Evolutionary conservation across 2,113 vertebrate species (phyloP).

Genomic region (Datnioides undecimradiatus): DNA sequence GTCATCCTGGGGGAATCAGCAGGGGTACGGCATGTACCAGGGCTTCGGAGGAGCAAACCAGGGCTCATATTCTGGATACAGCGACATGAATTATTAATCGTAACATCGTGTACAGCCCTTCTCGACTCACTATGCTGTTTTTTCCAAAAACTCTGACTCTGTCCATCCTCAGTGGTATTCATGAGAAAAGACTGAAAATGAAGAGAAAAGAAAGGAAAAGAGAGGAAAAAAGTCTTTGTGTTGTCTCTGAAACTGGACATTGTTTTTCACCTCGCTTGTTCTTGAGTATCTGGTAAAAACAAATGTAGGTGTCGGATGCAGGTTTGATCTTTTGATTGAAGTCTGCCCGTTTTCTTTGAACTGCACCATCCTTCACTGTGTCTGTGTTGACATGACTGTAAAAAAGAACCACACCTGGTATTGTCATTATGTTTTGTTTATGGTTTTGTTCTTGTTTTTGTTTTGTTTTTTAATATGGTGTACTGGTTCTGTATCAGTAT

Average conservation of each 20-base stretch:
- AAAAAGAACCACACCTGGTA: constrained; percentile 18
- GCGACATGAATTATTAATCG: constrained; percentile 59
- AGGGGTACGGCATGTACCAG: constrained; percentile 61
- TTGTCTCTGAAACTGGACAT: constrained; percentile 41
- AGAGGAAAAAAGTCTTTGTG: constrained; percentile 12
- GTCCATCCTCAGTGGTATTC: constrained; percentile 3
- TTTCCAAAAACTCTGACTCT: constrained; percentile 4
- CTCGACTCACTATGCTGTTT: background rate
- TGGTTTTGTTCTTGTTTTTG: too few species aligned
- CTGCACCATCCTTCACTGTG: background rate
- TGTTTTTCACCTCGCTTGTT: constrained; percentile 26
- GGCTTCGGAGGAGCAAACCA: constrained; percentile 61
- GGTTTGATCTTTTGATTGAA: background rate
- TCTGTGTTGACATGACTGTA: constrained; percentile 37
- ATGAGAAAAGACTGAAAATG: constrained; percentile 8
- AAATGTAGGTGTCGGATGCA: background rate
- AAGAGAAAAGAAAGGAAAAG: constrained; percentile 11
- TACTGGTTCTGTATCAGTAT: constrained; percentile 42
- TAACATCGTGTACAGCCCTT: background rate
- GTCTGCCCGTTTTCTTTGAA: constrained; percentile 9
- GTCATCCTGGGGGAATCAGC: constrained; percentile 66
- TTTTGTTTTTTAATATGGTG: constrained; percentile 31
- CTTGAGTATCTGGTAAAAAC: constrained; percentile 26
- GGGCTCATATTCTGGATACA: constrained; percentile 64
- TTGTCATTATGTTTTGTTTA: constrained; percentile 28